These are phyloP conservation scores for Smittia sp. DNA, from an alignment of 2,888 invertebrate species.

Conservation along the genomic window DNA sequence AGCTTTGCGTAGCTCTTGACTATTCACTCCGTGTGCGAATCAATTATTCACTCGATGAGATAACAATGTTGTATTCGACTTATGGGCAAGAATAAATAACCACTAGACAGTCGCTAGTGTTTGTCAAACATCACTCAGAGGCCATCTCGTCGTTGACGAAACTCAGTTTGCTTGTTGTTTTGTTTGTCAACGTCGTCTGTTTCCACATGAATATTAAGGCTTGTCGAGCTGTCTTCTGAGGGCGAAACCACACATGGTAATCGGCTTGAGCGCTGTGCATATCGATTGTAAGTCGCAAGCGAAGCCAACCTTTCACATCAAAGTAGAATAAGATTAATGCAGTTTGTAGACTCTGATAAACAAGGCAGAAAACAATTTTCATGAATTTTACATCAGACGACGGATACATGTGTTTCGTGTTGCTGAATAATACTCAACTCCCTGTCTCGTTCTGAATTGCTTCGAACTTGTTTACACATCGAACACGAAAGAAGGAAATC, in stretches of 20 bases:
- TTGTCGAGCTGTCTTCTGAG: background rate
- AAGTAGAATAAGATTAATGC: conserved; percentile 1
- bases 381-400: conserved; percentile 27
- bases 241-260: background rate
- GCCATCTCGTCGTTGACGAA: background rate
- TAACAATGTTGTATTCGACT: background rate
- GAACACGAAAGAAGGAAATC: too few relatives aligned
- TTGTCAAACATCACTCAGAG: conserved; percentile 14
- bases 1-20: too few relatives aligned
- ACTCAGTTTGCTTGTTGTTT: background rate
- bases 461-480: too few relatives aligned
- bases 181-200: background rate
- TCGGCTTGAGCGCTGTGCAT: background rate
- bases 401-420: conserved; percentile 11
- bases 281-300: background rate
- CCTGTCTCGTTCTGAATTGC: too few relatives aligned
- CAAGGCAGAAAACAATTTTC: conserved; percentile 6
- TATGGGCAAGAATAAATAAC: background rate
- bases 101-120: background rate
- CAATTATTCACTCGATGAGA: too few relatives aligned
- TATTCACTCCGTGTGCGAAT: too few relatives aligned
- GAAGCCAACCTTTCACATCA: background rate
- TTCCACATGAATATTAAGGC: conserved; percentile 32
- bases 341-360: background rate
- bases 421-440: conserved; percentile 9